A percentile compares a stretch with the other conserved stretches of the same genome.
These are phyloP conservation scores for Poeciliopsis infans DNA, from an alignment of 2,797 vertebrate species.

Conservation along the genomic window DNA sequence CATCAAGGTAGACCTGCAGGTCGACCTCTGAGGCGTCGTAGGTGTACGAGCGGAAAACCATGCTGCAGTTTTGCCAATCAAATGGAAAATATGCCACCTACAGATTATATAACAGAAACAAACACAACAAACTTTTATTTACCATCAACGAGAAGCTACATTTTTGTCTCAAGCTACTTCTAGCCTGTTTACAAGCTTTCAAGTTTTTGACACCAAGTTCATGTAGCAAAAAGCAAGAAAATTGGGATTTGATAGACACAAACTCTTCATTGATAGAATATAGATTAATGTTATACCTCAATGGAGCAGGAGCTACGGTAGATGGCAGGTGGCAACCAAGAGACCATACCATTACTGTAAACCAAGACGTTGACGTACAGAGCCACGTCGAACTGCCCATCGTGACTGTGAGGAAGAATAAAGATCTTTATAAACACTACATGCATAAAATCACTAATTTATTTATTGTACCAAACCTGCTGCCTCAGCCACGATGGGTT, in stretches of 20 bases:
- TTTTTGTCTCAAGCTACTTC: background rate
- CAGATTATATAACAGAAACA: background rate
- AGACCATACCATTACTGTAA: slow-evolving; percentile 80
- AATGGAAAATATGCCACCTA: slow-evolving; percentile 93
- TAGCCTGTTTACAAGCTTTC: background rate
- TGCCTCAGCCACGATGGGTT: background rate
- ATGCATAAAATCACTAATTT: background rate
- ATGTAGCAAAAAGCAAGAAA: background rate
- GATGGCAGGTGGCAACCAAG: slow-evolving; percentile 88
- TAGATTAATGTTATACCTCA: slow-evolving; percentile 74
- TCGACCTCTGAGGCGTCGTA: slow-evolving; percentile 89
- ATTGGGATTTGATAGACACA: background rate
- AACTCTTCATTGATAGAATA: background rate
- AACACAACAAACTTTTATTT: background rate
- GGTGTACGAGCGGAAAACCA: slow-evolving; percentile 92
- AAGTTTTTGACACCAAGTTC: background rate
- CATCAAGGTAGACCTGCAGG: slow-evolving; percentile 81
- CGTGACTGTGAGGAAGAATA: slow-evolving; percentile 75
- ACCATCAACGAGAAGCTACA: background rate
- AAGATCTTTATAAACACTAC: background rate
- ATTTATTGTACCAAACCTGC: background rate
- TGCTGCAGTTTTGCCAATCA: slow-evolving; percentile 95
- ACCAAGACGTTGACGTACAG: slow-evolving; percentile 88
- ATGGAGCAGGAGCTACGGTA: slow-evolving; percentile 91
- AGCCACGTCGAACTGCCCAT: slow-evolving; percentile 88